Percentiles rank a stretch among this genome's conserved stretches.
Conservation (phyloP, 2,888 invertebrate genomes). For the Lucinisca nassula region DNA sequence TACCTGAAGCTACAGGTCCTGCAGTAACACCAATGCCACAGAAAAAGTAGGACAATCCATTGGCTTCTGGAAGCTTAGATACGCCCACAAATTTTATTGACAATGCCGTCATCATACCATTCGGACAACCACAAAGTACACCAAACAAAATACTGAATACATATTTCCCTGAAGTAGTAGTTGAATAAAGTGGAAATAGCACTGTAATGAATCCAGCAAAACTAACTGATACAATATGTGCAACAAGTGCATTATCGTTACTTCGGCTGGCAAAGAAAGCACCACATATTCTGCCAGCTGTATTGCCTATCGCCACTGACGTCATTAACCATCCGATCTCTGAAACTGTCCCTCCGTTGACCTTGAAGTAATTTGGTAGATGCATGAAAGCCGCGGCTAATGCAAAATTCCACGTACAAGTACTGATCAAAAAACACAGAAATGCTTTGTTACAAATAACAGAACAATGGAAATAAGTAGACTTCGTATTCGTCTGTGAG, state of each 20-base stretch:
- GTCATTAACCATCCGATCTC: slow-evolving; percentile 56
- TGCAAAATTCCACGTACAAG: slow-evolving; percentile 59
- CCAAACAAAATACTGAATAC: slow-evolving; percentile 60
- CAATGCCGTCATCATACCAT: slow-evolving; percentile 63
- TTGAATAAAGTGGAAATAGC: slow-evolving; percentile 56
- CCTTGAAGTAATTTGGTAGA: slow-evolving; percentile 58
- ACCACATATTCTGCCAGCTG: slow-evolving; percentile 48
- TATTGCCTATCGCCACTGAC: slow-evolving; percentile 55
- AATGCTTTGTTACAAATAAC: slow-evolving; percentile 48
- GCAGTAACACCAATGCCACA: slow-evolving; percentile 63
- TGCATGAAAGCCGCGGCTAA: slow-evolving; percentile 51
- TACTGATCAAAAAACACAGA: slow-evolving; percentile 53
- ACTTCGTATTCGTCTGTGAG: background rate
- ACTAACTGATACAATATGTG: slow-evolving; percentile 33
- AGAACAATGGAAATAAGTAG: slow-evolving; percentile 43
- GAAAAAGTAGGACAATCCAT: slow-evolving; percentile 62
- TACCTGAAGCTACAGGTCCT: slow-evolving; percentile 70
- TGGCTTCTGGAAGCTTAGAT: slow-evolving; percentile 59
- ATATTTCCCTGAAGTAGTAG: slow-evolving; percentile 20
- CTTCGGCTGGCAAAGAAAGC: slow-evolving; percentile 44
- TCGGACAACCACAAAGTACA: slow-evolving; percentile 63
- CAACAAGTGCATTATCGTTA: slow-evolving; percentile 21
- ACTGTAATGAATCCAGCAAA: slow-evolving; percentile 44
- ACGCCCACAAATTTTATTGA: slow-evolving; percentile 65
- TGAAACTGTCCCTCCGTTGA: slow-evolving; percentile 32